These are phyloP conservation scores for Pseudochromis fuscus DNA, from an alignment of 2,797 vertebrate species.

Conservation along the genomic window DNA sequence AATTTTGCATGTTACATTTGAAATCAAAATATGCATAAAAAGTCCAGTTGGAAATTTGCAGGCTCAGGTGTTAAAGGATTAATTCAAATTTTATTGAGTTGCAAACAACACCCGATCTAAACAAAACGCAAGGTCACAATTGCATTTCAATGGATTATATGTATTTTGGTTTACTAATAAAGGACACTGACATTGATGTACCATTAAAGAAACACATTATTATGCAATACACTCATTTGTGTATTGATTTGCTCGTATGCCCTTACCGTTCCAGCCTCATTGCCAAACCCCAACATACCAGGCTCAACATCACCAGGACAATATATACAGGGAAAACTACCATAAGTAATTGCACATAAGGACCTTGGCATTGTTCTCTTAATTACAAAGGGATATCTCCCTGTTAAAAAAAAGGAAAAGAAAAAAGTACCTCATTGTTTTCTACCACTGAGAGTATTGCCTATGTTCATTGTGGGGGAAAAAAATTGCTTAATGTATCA, in stretches of 20 bases:
- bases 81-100: too few species aligned
- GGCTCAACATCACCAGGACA: slow-evolving; percentile 17
- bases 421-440: slow-evolving; percentile 39
- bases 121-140: slow-evolving; percentile 17
- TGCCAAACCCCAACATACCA: slow-evolving; percentile 15
- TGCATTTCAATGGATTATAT: slow-evolving; percentile 44
- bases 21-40: too few species aligned
- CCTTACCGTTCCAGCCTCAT: slow-evolving; percentile 34
- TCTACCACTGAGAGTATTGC: background rate
- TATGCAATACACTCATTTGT: slow-evolving; percentile 52
- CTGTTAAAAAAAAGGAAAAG: slow-evolving; percentile 4
- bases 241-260: slow-evolving; percentile 49
- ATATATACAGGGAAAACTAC: background rate
- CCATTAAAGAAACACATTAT: slow-evolving; percentile 46
- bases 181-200: slow-evolving; percentile 38
- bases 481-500: slow-evolving; percentile 43
- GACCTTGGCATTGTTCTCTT: slow-evolving; percentile 19
- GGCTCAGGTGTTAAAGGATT: too few species aligned
- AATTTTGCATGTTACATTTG: too few species aligned
- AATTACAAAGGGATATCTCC: slow-evolving; percentile 37
- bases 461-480: slow-evolving; percentile 11
- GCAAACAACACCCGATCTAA: background rate
- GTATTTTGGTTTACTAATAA: slow-evolving; percentile 45
- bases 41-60: too few species aligned
- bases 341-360: background rate